These are phyloP conservation scores for Ooceraea biroi DNA, from an alignment of 1,140 invertebrate genomes.

Conservation along the genomic window DNA sequence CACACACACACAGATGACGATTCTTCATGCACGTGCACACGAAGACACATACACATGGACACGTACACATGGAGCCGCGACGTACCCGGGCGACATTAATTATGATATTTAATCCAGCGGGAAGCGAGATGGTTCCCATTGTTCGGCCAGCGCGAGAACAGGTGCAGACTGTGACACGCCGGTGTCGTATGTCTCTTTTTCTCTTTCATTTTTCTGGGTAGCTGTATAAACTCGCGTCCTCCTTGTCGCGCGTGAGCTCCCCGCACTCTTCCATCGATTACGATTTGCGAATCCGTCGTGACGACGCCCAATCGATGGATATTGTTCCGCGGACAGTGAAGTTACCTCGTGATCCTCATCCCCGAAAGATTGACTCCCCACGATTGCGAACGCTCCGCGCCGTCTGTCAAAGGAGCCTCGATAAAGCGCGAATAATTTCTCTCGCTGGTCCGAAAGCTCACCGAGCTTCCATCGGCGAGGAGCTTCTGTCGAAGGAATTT, in stretches of 20 bases:
- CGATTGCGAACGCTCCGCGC: constrained; percentile 53
- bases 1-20: background rate
- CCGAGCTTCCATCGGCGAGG: constrained; percentile 25
- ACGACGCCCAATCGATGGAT: constrained; percentile 17
- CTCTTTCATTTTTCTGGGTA: background rate
- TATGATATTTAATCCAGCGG: constrained; percentile 84
- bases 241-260: constrained; percentile 10
- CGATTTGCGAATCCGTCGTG: constrained; percentile 36
- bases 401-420: constrained; percentile 63
- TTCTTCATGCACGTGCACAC: no score
- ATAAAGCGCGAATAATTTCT: constrained; percentile 70
- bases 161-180: constrained; percentile 63
- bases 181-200: constrained; percentile 37
- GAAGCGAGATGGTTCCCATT: constrained; percentile 73
- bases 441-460: constrained; percentile 62
- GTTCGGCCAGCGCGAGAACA: constrained; percentile 75
- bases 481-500: constrained; percentile 58
- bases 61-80: background rate
- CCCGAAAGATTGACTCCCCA: constrained; percentile 37
- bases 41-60: background rate
- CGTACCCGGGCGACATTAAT: constrained; percentile 80
- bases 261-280: constrained; percentile 26
- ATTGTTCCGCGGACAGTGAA: constrained; percentile 57
- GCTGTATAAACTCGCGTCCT: constrained; percentile 28
- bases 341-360: constrained; percentile 35